A percentile compares a stretch with the other conserved stretches of the same genome.
Evolutionary conservation across 1,140 invertebrate genomes (phyloP).

Genomic region (Akabosia matsudoensis): DNA sequence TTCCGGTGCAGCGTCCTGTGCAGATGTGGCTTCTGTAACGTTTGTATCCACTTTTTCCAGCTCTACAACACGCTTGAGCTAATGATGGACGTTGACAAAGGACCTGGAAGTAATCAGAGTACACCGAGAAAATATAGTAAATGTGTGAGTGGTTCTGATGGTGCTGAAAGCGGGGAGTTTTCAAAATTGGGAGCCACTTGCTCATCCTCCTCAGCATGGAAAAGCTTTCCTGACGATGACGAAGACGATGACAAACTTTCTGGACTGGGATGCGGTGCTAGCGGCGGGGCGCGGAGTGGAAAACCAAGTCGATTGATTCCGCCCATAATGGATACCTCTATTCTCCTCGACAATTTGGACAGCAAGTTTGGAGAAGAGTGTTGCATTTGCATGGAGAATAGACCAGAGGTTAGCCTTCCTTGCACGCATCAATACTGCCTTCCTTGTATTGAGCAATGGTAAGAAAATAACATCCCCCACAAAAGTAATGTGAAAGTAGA

Average conservation of each 20-base stretch:
- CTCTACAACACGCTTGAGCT: slow-evolving; percentile 14
- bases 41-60: neutral
- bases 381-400: slow-evolving; percentile 67
- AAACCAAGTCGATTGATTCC: slow-evolving; percentile 13
- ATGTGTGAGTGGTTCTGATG: neutral
- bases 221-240: neutral
- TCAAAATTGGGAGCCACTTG: neutral
- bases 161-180: neutral
- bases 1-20: too few relatives aligned
- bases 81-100: neutral
- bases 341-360: slow-evolving; percentile 50
- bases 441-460: slow-evolving; percentile 68
- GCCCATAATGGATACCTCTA: slow-evolving; percentile 48
- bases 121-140: slow-evolving; percentile 5
- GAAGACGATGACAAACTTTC: neutral
- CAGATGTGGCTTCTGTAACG: too few relatives aligned
- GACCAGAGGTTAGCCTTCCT: slow-evolving; percentile 63
- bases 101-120: neutral
- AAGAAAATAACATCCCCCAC: slow-evolving; percentile 39
- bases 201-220: neutral
- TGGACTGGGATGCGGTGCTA: neutral
- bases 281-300: neutral
- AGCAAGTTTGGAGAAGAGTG: slow-evolving; percentile 56
- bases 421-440: slow-evolving; percentile 67
- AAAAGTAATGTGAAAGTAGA: neutral